phyloP scores from a whole-genome alignment of 30 jellyfish, hydroid and myxozoan species.

The Aurelia coerulea region DNA sequence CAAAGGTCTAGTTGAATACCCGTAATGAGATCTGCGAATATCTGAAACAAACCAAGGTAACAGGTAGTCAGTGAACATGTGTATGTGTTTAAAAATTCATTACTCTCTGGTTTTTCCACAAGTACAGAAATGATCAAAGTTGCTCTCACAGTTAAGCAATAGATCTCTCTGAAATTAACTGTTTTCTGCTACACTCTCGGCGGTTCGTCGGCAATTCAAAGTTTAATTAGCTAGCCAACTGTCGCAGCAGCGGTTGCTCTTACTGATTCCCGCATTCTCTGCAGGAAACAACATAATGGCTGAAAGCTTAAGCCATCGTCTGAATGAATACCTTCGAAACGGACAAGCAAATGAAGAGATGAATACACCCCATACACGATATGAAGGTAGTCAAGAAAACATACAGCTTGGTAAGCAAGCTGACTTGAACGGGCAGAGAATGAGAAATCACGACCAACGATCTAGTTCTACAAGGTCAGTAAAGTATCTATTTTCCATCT shows the following conservation, averaged over 20 bases:
- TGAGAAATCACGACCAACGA: constrained; percentile 31
- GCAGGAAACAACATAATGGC: constrained; percentile 51
- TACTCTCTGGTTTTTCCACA: constrained; percentile 73
- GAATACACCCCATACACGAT: constrained; percentile 7
- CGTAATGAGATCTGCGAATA: constrained; percentile 41
- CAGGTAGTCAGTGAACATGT: constrained; percentile 82
- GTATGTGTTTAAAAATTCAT: constrained; percentile 64
- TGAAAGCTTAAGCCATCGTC: constrained; percentile 57
- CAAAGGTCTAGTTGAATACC: constrained; percentile 41
- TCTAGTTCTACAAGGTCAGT: constrained; percentile 53
- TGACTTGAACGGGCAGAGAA: constrained; percentile 27
- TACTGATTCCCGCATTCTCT: too few relatives aligned
- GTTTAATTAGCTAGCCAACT: too few relatives aligned
- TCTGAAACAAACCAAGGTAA: constrained; percentile 41
- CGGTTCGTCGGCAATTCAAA: not conserved
- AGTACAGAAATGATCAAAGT: constrained; percentile 75
- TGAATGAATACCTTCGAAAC: constrained; percentile 56
- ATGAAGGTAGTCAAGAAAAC: constrained; percentile 43
- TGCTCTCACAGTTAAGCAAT: constrained; percentile 19
- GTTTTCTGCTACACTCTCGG: not conserved
- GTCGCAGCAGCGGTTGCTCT: too few relatives aligned
- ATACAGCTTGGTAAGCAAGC: constrained; percentile 17
- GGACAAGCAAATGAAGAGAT: constrained; percentile 39
- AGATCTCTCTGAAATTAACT: too few relatives aligned
- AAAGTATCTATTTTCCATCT: too few relatives aligned